Conservation (phyloP, 2,888 invertebrate species). For the Herminia tarsipennalis region DNA sequence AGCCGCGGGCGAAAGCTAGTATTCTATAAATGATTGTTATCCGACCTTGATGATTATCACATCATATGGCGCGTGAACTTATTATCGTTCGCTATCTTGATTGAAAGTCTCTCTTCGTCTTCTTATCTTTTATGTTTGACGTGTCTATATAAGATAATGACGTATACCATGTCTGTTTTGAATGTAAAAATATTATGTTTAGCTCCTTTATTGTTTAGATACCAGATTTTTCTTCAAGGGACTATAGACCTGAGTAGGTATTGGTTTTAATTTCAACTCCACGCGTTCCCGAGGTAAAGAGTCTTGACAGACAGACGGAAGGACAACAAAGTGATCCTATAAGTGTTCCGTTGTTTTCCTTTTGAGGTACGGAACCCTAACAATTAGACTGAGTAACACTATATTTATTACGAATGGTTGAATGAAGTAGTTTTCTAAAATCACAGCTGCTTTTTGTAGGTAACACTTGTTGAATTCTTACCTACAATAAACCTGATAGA, state of each 20-base stretch:
- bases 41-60: slow-evolving; percentile 48
- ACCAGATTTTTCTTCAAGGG: no score
- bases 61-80: slow-evolving; percentile 41
- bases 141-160: slow-evolving; percentile 23
- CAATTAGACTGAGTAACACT: no score
- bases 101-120: slow-evolving; percentile 55
- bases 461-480: slow-evolving; percentile 4
- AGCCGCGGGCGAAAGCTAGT: not conserved
- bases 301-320: no score
- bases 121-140: slow-evolving; percentile 42
- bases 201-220: not conserved
- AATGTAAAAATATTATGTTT: not conserved
- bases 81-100: slow-evolving; percentile 62
- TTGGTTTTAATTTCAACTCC: no score
- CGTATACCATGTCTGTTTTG: slow-evolving; percentile 2
- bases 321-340: no score
- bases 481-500: not conserved
- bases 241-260: no score
- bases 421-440: not conserved
- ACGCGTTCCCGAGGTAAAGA: no score
- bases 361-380: no score
- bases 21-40: slow-evolving; percentile 8
- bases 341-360: no score
- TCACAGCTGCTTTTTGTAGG: slow-evolving; percentile 1
- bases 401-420: not conserved